Evolutionary conservation across 2,888 invertebrate species (phyloP).

Genomic region (Dione juno): DNA sequence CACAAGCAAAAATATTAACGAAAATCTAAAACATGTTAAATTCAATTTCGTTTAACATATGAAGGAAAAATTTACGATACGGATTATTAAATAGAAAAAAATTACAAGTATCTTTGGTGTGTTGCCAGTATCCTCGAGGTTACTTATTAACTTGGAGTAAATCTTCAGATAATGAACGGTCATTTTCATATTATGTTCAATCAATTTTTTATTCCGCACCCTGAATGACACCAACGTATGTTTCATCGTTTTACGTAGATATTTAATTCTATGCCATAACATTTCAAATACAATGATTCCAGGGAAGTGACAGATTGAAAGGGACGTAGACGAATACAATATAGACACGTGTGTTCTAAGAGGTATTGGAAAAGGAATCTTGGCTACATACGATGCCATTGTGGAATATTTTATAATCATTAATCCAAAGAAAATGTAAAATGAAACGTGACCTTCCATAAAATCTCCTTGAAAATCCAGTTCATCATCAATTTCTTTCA

Average conservation of each 20-base stretch:
- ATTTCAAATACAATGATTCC: constrained; percentile 2
- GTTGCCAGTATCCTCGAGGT: too few relatives aligned
- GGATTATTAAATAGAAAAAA: too few relatives aligned
- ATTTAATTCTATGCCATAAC: constrained; percentile 2
- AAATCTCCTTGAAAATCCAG: neutral
- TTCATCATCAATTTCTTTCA: neutral
- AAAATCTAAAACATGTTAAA: neutral
- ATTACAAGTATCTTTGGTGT: too few relatives aligned
- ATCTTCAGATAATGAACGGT: neutral
- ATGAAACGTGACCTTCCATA: neutral
- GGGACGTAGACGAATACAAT: neutral
- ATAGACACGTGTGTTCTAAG: neutral
- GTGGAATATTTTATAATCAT: constrained; percentile 4
- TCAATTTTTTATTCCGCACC: neutral
- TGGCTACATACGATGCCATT: neutral
- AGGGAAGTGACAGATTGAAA: neutral
- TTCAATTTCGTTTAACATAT: too few relatives aligned
- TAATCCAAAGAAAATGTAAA: neutral
- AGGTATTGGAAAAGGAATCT: neutral
- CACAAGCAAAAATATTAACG: neutral
- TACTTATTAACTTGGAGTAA: neutral
- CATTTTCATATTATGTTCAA: neutral
- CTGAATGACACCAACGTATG: neutral
- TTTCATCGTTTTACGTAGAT: neutral
- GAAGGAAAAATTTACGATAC: too few relatives aligned